Percentiles rank a stretch among this genome's conserved stretches.
These are phyloP conservation scores for Tragopan temminckii DNA, from an alignment of 2,797 vertebrate genomes.

Conservation along the genomic window DNA sequence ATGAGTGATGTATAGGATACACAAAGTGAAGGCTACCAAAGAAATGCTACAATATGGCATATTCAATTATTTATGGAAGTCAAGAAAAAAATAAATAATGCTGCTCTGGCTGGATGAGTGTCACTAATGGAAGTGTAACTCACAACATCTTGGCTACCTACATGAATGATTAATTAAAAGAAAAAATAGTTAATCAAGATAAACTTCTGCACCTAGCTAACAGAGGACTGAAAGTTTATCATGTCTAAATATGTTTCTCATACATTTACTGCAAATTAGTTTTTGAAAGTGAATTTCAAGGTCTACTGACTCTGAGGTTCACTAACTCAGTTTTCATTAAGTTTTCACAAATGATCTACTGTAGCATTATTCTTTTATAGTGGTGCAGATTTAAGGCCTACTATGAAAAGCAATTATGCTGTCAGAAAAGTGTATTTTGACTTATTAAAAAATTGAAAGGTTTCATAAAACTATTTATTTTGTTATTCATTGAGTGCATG, in stretches of 20 bases:
- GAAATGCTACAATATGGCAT: slow-evolving; percentile 3
- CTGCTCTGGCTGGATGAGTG: slow-evolving; percentile 13
- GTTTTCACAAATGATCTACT: slow-evolving; percentile 98
- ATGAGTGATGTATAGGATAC: not conserved
- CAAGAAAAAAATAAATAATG: slow-evolving; percentile 5
- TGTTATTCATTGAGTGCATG: slow-evolving; percentile 78
- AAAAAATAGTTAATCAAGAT: slow-evolving; percentile 84
- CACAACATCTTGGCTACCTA: not conserved
- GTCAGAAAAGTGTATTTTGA: slow-evolving; percentile 96
- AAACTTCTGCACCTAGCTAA: slow-evolving; percentile 81
- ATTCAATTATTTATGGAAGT: slow-evolving; percentile 8
- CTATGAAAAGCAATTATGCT: slow-evolving; percentile 95
- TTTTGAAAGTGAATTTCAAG: slow-evolving; percentile 99
- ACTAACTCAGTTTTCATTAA: slow-evolving; percentile 97
- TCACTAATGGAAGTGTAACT: slow-evolving; percentile 14
- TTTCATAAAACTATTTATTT: slow-evolving; percentile 89
- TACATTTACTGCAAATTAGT: slow-evolving; percentile 99
- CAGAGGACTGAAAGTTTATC: slow-evolving; percentile 82
- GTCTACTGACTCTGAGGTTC: slow-evolving; percentile 91
- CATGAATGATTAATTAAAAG: slow-evolving; percentile 81
- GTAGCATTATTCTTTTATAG: slow-evolving; percentile 89
- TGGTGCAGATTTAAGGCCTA: slow-evolving; percentile 86
- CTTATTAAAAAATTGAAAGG: slow-evolving; percentile 94
- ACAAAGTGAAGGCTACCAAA: not conserved
- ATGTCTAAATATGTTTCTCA: slow-evolving; percentile 95